A percentile compares a stretch with the other conserved stretches of the same genome.
phyloP scores from a whole-genome alignment of 1,140 invertebrate species.

The Ceratosolen solmsi region DNA sequence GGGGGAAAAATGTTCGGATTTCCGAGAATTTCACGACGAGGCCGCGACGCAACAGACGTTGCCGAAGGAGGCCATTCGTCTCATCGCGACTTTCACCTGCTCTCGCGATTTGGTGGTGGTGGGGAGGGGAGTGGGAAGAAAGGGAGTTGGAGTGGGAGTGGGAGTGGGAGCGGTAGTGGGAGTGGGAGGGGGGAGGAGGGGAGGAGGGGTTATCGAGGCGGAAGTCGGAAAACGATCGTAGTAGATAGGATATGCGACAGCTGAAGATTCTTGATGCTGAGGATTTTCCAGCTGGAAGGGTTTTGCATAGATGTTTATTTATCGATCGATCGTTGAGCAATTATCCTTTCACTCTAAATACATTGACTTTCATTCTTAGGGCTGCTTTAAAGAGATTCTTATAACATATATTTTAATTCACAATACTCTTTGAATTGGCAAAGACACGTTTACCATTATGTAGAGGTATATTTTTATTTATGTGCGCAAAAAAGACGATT shows the following conservation, averaged over 20 bases:
- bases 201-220: background rate
- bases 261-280: background rate
- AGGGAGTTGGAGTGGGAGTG: background rate
- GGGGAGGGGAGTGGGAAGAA: background rate
- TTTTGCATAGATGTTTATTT: background rate
- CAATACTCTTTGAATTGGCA: too few relatives aligned
- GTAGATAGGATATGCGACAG: background rate
- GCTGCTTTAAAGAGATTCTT: too few relatives aligned
- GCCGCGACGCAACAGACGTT: background rate
- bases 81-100: constrained; percentile 69
- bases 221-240: constrained; percentile 33
- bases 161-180: background rate
- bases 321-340: background rate
- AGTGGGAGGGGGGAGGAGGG: background rate
- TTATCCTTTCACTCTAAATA: too few relatives aligned
- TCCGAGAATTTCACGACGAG: constrained; percentile 15
- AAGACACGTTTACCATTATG: too few relatives aligned
- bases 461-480: too few relatives aligned
- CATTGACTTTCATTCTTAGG: too few relatives aligned
- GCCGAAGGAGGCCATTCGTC: constrained; percentile 49
- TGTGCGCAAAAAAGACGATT: too few relatives aligned
- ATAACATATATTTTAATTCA: too few relatives aligned
- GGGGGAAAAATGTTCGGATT: background rate
- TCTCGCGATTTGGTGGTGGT: constrained; percentile 8
- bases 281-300: background rate